Evolutionary conservation across 2,888 invertebrate genomes (phyloP).

Genomic region (Brenthis daphne): DNA sequence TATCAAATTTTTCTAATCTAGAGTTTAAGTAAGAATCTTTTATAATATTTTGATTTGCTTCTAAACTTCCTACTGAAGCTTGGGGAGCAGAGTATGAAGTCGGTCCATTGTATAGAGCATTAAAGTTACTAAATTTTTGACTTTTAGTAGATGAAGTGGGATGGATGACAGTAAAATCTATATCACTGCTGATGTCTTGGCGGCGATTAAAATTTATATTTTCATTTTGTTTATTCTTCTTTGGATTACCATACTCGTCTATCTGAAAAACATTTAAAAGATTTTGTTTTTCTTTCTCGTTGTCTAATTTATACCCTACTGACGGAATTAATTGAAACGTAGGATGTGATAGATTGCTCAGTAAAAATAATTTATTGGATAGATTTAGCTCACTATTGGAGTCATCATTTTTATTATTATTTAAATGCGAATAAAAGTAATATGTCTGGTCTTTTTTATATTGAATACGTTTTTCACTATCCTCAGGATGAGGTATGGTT

Average conservation of each 20-base stretch:
- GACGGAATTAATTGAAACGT: slow-evolving; percentile 68
- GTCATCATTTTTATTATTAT: slow-evolving; percentile 43
- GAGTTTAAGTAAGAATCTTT: slow-evolving; percentile 53
- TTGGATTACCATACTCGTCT: slow-evolving; percentile 61
- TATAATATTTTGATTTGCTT: slow-evolving; percentile 44
- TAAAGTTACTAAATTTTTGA: slow-evolving; percentile 47
- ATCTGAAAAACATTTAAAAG: slow-evolving; percentile 62
- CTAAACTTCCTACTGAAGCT: slow-evolving; percentile 65
- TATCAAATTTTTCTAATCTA: slow-evolving; percentile 65
- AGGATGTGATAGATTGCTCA: slow-evolving; percentile 39
- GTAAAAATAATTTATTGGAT: slow-evolving; percentile 2
- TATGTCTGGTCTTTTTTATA: slow-evolving; percentile 74
- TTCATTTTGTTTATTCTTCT: slow-evolving; percentile 42
- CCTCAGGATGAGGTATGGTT: slow-evolving; percentile 66
- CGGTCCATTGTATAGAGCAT: slow-evolving; percentile 63
- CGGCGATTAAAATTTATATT: slow-evolving; percentile 46
- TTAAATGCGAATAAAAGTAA: slow-evolving; percentile 64
- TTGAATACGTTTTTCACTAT: slow-evolving; percentile 65
- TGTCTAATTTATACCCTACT: slow-evolving; percentile 63
- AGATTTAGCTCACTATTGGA: slow-evolving; percentile 8
- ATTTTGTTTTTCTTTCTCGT: slow-evolving; percentile 65
- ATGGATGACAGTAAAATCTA: slow-evolving; percentile 60
- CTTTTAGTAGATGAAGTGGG: slow-evolving; percentile 49
- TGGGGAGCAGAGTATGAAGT: slow-evolving; percentile 75
- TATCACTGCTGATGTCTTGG: slow-evolving; percentile 47